Evolutionary conservation across 1,140 invertebrate species (phyloP).

Genomic region (Diachasma alloeum): DNA sequence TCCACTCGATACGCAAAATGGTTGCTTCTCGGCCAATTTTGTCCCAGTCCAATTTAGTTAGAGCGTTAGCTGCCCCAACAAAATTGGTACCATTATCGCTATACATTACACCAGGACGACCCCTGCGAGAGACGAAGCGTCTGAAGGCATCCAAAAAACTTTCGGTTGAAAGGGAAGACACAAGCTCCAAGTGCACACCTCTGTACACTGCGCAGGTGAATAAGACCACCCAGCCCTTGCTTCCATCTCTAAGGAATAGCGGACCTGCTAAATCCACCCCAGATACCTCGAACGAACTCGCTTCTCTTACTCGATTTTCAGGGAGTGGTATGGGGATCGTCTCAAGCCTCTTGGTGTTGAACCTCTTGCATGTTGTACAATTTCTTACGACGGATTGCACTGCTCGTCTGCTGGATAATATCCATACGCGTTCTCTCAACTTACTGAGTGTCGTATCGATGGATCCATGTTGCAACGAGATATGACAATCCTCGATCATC

Average conservation of each 20-base stretch:
- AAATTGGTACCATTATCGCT: conserved; percentile 31
- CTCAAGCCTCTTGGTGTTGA: neutral
- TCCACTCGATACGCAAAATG: conserved; percentile 47
- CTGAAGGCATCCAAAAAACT: conserved; percentile 40
- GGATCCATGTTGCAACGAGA: conserved; percentile 37
- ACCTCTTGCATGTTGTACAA: conserved; percentile 17
- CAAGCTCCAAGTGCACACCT: neutral
- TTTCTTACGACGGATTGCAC: conserved; percentile 6
- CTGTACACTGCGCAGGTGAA: neutral
- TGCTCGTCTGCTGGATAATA: too few species aligned
- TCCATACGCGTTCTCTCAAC: too few species aligned
- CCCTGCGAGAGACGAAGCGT: conserved; percentile 40
- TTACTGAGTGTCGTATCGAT: conserved; percentile 6
- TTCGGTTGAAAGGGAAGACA: conserved; percentile 12
- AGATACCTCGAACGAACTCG: too few species aligned
- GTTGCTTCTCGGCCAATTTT: conserved; percentile 30
- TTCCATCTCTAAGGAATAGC: too few species aligned
- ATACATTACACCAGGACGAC: conserved; percentile 17
- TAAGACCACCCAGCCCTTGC: neutral
- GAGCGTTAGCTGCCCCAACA: conserved; percentile 14
- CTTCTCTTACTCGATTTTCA: conserved; percentile 36
- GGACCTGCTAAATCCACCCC: too few species aligned
- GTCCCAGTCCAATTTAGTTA: conserved; percentile 43
- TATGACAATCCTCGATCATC: conserved; percentile 38
- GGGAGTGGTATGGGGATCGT: conserved; percentile 21